These are phyloP conservation scores for Macquaria australasica DNA, from an alignment of 2,113 vertebrate species.

Conservation along the genomic window DNA sequence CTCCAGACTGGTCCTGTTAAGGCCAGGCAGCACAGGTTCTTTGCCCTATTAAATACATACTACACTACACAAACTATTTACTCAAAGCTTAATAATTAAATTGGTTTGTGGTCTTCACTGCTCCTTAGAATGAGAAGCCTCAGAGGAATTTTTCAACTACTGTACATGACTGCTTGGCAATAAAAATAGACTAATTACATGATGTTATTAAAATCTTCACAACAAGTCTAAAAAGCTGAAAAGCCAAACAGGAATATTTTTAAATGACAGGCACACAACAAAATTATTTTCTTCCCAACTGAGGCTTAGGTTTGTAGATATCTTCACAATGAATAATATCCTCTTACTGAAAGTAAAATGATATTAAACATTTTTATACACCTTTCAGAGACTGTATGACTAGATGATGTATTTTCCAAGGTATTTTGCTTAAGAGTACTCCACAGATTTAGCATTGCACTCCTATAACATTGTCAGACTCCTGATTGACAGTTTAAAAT, in stretches of 20 bases:
- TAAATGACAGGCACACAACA: not conserved
- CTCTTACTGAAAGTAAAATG: not conserved
- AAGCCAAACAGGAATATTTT: not conserved
- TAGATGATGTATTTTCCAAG: not conserved
- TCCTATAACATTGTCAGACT: too few relatives aligned
- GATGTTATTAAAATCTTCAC: not conserved
- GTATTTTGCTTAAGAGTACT: not conserved
- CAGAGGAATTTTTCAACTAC: not conserved
- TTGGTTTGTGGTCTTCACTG: conserved; percentile 12
- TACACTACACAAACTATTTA: conserved; percentile 17
- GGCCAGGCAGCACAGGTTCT: conserved; percentile 29
- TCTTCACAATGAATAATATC: not conserved
- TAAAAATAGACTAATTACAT: not conserved
- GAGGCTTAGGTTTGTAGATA: not conserved
- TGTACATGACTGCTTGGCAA: not conserved
- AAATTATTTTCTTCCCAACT: not conserved
- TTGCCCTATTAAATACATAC: conserved; percentile 22
- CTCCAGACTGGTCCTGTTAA: conserved; percentile 38
- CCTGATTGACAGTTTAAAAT: not conserved
- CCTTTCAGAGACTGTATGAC: not conserved
- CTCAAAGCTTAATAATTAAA: conserved; percentile 26
- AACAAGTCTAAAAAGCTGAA: not conserved
- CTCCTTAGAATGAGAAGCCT: not conserved
- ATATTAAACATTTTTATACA: not conserved
- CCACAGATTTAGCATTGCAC: not conserved